A percentile compares a stretch with the other conserved stretches of the same genome.
phyloP scores from a whole-genome alignment of 2,113 vertebrate genomes.

The Vulpes ferrilata region DNA sequence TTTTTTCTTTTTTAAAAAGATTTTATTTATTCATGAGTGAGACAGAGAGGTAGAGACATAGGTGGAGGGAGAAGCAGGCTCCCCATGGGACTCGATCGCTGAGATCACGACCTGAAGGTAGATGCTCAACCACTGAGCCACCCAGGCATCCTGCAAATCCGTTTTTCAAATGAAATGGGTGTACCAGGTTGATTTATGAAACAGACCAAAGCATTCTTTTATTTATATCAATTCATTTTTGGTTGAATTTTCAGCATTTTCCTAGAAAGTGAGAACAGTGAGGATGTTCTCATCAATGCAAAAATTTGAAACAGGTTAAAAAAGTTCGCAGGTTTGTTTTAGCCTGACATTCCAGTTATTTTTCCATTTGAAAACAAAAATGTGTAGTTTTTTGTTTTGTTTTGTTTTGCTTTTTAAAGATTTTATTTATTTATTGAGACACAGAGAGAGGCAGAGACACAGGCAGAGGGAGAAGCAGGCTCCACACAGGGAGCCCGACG shows the following conservation, averaged over 20 bases:
- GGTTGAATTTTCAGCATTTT: slow-evolving; percentile 37
- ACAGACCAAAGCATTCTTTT: slow-evolving; percentile 23
- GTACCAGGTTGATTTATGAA: background rate
- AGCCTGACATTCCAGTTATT: slow-evolving; percentile 15
- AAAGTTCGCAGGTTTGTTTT: background rate
- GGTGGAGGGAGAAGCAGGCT: no score
- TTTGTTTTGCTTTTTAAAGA: background rate
- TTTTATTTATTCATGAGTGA: no score
- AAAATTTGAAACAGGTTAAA: slow-evolving; percentile 1
- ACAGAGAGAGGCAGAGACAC: no score
- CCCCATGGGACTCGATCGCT: no score
- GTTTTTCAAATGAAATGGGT: slow-evolving; percentile 8
- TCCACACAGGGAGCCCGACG: no score
- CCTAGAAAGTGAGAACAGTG: slow-evolving; percentile 11
- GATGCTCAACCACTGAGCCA: no score
- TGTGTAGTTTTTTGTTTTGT: background rate
- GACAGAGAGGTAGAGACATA: no score
- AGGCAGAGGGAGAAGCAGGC: no score
- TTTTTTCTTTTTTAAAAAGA: no score
- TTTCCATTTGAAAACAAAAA: slow-evolving; percentile 54
- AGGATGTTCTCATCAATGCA: slow-evolving; percentile 31
- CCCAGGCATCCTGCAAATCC: background rate
- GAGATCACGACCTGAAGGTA: no score
- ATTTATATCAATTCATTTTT: slow-evolving; percentile 43
- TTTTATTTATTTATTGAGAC: no score